Evolutionary conservation across 2,113 vertebrate species (phyloP), one percentile per base, ranked within the genome.

Genomic region (Chaenocephalus aceratus): DNA sequence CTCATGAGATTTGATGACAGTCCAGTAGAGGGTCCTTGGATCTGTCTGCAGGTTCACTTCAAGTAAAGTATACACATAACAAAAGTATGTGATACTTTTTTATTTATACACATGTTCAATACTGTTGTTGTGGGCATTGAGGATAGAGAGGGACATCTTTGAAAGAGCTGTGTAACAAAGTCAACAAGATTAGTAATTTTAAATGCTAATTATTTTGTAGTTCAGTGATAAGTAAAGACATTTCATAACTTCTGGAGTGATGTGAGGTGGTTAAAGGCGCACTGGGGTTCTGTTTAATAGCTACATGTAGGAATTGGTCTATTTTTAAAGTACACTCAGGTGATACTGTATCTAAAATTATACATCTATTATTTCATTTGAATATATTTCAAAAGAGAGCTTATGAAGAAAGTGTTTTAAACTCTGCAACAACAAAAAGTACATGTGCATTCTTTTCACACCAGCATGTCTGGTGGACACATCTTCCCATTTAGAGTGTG

Each of bases 1-100:
- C 80, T 91, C 87, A 80, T 85, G 61, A 86, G 90, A 89, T 90
- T 75, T 83, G 81, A 87, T 85, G 76, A 92, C 86, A 83, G 80
- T 78, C 84, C 84, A 56, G 72, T 21, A 46, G 64, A 71, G 68
- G 66, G 58, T 67, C 63, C 51, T 79, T 53, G 41, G 71, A 68
- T 84, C 76, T 83, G 77, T 79, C 78, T 58, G 72, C 57, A 46
- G 34, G 26, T 74, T 73, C 71, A 48, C 79, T 84, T 67, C 69
- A 74, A 77, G 79, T 64, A 49, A 10, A 70, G 67, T 66, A 44
- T 34, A 77, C 60, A 74, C 78, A 84, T 5, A 69, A 54, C 56
- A 70, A n/a, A 64, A 4, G 26, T 30, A 66, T 58, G 12, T 58
- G 10, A 72, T 51, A n/a, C 8, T 11, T 30, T 21, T 59, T 23